Conservation (phyloP, 2,113 vertebrate species). For the Pristiophorus japonicus region DNA sequence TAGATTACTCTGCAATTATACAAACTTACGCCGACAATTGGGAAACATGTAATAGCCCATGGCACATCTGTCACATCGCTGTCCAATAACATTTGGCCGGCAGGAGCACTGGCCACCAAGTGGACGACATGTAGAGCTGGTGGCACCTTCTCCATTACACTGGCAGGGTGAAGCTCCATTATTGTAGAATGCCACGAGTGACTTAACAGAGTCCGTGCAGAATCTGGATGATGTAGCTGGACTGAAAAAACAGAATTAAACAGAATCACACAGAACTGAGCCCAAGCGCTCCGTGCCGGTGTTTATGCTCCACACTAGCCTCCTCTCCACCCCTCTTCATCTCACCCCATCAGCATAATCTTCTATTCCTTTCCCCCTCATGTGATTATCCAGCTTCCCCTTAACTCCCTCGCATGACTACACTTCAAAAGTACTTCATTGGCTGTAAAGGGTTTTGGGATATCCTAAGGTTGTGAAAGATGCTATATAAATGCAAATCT, state of each 20-base stretch:
- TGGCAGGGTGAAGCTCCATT: constrained; percentile 72
- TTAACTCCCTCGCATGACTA: not conserved
- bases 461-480: no score
- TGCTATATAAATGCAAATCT: no score
- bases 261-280: constrained; percentile 25
- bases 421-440: no score
- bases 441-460: no score
- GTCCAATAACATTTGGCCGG: constrained; percentile 67
- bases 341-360: not conserved
- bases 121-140: constrained; percentile 55
- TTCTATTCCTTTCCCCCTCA: not conserved
- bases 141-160: constrained; percentile 66
- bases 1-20: not conserved
- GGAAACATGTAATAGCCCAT: constrained; percentile 84
- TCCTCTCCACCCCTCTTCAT: not conserved
- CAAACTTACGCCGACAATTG: constrained; percentile 73
- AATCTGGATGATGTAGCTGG: constrained; percentile 61
- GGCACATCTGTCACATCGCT: constrained; percentile 71
- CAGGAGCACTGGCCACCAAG: constrained; percentile 80
- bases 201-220: constrained; percentile 70
- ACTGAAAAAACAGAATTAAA: constrained; percentile 50
- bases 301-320: not conserved
- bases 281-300: not conserved
- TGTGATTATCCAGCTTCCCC: not conserved
- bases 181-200: constrained; percentile 74